Evolutionary conservation across 64 coral and sea anemone genomes (phyloP), one percentile per base, ranked within the genome.

Genomic region (Porites lutea): DNA sequence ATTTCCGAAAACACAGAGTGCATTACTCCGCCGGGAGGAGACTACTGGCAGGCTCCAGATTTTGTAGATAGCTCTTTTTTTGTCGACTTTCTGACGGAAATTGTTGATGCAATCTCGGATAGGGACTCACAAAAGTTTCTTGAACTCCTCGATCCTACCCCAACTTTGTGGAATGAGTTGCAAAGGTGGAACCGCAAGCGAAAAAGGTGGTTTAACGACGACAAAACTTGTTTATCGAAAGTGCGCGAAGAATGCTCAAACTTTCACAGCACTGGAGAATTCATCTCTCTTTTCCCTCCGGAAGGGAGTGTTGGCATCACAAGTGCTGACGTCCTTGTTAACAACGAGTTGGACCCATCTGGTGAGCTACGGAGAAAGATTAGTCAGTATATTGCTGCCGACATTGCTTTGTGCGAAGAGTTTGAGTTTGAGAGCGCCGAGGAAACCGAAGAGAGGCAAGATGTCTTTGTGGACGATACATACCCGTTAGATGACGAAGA

Each of bases 401-500:
- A 45, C 23, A 37, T 37, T 37, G 27, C 27, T 37, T 37, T 37
- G 27, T 46, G 15, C 6, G 3, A 49, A 6, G 72, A 8, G 6
- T 0, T 7, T 55, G 73, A 75, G 13, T 16, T 6, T 6, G 73
- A 75, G 46, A 15, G 2, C 16, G 43, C 47, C 16, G 16, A 75
- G 3, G 45, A 71, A 71, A 22, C 11, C 1, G n/a, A 75, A 13
- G 73, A 75, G 50, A 43, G 44, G 13, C 73, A 51, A 50, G 73
- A 75, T 16, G 2, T 2, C 7, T 15, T 3, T 16, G 4, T 75
- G 10, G 45, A 49, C 18, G 73, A 75, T 51, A 4, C 2, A 4
- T 75, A 49, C 73, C 15, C 46, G 12, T 75, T 45, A 48, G 60
- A 52, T n/a, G 65, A 88, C 46, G 73, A 70, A 62, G 66, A 86